Evolutionary conservation across 2,888 invertebrate genomes (phyloP).

Genomic region (Zhengitettix transpicula): DNA sequence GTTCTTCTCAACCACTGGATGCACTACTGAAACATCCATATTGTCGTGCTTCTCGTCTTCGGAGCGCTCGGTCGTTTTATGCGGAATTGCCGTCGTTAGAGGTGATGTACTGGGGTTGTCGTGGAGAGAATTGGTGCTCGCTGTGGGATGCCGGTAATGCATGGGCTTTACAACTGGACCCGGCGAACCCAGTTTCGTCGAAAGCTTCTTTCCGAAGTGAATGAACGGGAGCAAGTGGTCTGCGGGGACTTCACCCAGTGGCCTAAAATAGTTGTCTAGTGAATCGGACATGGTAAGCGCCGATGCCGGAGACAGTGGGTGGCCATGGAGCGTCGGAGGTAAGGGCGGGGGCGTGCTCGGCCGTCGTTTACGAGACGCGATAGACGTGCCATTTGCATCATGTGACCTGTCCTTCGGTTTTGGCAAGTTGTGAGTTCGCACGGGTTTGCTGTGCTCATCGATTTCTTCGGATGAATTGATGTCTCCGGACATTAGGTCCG

Average conservation of each 20-base stretch:
- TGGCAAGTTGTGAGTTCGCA: no score
- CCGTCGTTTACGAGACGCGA: no score
- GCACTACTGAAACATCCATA: slow-evolving; percentile 34
- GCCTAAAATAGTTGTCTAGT: slow-evolving; percentile 44
- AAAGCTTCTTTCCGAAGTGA: slow-evolving; percentile 46
- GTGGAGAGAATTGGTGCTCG: slow-evolving; percentile 18
- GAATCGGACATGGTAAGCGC: slow-evolving; percentile 34
- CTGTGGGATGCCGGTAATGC: slow-evolving; percentile 11
- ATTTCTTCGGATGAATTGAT: no score
- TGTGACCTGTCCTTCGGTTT: no score
- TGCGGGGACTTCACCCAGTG: slow-evolving; percentile 39
- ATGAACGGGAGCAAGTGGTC: slow-evolving; percentile 54
- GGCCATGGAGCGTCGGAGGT: no score
- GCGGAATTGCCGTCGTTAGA: slow-evolving; percentile 14
- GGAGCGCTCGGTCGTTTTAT: not conserved
- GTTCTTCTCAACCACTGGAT: slow-evolving; percentile 34
- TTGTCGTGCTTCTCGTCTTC: slow-evolving; percentile 39
- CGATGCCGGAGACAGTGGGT: no score
- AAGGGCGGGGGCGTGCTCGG: no score
- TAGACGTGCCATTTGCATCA: no score
- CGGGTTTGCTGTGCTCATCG: no score
- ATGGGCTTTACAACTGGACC: slow-evolving; percentile 11
- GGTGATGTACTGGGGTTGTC: slow-evolving; percentile 19
- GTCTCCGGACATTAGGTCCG: no score
- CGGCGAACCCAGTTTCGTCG: slow-evolving; percentile 18